Conservation (phyloP, 2,888 invertebrate species). For the Prostheceraeus crozeri region DNA sequence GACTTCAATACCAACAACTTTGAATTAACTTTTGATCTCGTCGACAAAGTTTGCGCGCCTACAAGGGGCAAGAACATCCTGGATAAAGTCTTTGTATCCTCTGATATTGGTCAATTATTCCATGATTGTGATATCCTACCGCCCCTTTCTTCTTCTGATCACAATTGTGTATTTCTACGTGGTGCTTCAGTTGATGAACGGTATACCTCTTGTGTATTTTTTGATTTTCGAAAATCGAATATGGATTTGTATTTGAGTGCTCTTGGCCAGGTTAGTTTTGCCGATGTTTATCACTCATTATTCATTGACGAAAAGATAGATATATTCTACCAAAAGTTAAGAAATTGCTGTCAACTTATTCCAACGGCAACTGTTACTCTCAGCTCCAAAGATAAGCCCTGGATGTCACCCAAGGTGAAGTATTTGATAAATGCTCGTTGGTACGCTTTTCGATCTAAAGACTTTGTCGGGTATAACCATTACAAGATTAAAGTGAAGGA, state of each 20-base stretch:
- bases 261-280: conserved; percentile 12
- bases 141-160: background rate
- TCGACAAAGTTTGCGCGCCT: conserved; percentile 10
- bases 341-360: background rate
- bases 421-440: conserved; percentile 6
- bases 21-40: conserved; percentile 18
- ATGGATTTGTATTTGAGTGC: background rate
- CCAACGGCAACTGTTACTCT: conserved; percentile 1
- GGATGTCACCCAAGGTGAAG: conserved; percentile 3
- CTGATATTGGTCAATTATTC: background rate
- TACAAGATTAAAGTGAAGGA: background rate
- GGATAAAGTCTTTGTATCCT: conserved; percentile 20
- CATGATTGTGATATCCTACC: conserved; percentile 23
- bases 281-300: background rate
- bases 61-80: conserved; percentile 23
- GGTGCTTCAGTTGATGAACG: too few species aligned
- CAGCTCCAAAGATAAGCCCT: conserved; percentile 6
- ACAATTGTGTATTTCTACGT: conserved; percentile 8
- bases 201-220: too few species aligned
- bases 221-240: too few species aligned
- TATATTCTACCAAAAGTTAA: conserved; percentile 8
- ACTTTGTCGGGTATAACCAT: conserved; percentile 4
- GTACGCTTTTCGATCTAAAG: background rate
- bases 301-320: background rate
- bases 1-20: conserved; percentile 21